phyloP scores from a whole-genome alignment of 2,113 vertebrate species.

The Phyllopteryx taeniolatus region DNA sequence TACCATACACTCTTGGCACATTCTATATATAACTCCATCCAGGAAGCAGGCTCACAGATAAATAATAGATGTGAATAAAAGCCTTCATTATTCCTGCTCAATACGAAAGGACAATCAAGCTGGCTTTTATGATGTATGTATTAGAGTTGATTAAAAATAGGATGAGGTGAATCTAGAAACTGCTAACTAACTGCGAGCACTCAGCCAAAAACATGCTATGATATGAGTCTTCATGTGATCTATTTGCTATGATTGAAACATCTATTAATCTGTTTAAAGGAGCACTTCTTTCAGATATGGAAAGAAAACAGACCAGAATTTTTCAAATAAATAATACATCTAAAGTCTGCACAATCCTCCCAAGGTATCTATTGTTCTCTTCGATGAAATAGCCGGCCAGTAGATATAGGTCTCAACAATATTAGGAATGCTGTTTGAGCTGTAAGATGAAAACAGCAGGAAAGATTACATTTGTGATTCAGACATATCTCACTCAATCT shows the following conservation, averaged over 20 bases:
- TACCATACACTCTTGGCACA: background rate
- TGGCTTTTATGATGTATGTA: slow-evolving; percentile 3
- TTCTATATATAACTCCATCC: slow-evolving; percentile 3
- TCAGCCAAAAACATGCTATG: slow-evolving; percentile 11
- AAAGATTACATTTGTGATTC: slow-evolving; percentile 14
- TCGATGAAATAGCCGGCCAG: slow-evolving; percentile 26
- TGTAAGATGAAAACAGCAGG: slow-evolving; percentile 15
- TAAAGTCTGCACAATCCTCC: slow-evolving; percentile 36
- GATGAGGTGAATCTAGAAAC: slow-evolving; percentile 21
- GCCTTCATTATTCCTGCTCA: slow-evolving; percentile 23
- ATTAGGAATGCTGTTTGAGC: slow-evolving; percentile 20
- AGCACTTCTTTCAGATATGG: slow-evolving; percentile 8
- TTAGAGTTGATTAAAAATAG: slow-evolving; percentile 42
- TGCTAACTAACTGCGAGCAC: slow-evolving; percentile 35
- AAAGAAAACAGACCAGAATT: slow-evolving; percentile 41
- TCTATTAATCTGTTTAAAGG: slow-evolving; percentile 41
- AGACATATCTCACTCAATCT: slow-evolving; percentile 9
- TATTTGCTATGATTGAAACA: background rate
- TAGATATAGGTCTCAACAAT: slow-evolving; percentile 23
- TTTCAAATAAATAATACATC: slow-evolving; percentile 55
- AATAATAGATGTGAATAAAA: slow-evolving; percentile 19
- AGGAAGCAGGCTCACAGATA: background rate
- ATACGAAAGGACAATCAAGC: slow-evolving; percentile 30
- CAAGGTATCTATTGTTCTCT: slow-evolving; percentile 37
- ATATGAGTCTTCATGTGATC: slow-evolving; percentile 19